Base-by-base conservation (phyloP, 1,140 invertebrate species). In the Ectropis grisescens region DNA sequence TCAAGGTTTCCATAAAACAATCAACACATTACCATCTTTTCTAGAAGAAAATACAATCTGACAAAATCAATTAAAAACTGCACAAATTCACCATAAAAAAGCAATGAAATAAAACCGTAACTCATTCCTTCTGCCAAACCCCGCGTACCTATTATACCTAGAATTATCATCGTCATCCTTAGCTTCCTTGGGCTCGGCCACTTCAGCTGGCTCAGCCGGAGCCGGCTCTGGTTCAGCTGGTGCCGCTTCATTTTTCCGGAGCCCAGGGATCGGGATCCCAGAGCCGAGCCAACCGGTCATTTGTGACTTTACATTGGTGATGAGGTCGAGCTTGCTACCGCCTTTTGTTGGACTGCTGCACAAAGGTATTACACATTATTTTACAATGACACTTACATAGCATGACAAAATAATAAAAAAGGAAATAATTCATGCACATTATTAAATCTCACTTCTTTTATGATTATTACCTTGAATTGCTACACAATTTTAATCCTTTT, bases 101-200 rank as follows among this genome's bases (percentile, higher is more conserved):
- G 3, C 3, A 19, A 3, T 8, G 8, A 19, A 19, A 3, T 4
- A 3, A 3, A 19, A 8, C 16, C 3, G 16, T 19, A 71, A 71
- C 78, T 82, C 78, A 78, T 78, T 71, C 41, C 39, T 61, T 79
- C 70, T 56, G 74, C 65, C 54, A 61, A 19, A 65, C 64, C 84
- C 84, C 85, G 82, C 85, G 79, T 86, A 86, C 85, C 85, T 86
- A 86, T 83, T 84, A 83, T 88, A 90, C 89, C 89, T 91, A 72
- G 89, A 91, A 84, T 90, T 91, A 80, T 92, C 91, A 72, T 93
- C 91, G 75, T 93, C 91, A 49, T 92, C 90, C 78, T 90, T 91
- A 47, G 81, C 78, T 45, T 69, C 68, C 44, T 85, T 84, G 40
- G 69, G 45, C 41, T 84, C 82, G 37, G 82, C 58, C 50, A 78